Conservation (phyloP, 1,140 invertebrate species). For the Caligus rogercresseyi region DNA sequence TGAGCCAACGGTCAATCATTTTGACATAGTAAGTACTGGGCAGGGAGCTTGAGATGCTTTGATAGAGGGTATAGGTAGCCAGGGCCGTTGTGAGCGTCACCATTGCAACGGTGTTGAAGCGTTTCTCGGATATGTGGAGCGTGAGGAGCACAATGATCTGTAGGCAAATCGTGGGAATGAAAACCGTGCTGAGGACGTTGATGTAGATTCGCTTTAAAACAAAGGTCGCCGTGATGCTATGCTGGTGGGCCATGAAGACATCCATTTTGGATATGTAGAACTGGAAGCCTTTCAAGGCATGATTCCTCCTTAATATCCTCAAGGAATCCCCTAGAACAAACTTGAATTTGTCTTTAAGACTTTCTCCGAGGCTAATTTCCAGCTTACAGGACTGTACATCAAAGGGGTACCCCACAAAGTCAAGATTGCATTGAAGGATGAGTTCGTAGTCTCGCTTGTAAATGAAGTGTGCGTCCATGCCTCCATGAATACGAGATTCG, state of each 20-base stretch:
- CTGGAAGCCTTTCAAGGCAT: not conserved
- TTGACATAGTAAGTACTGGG: not conserved
- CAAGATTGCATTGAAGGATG: not conserved
- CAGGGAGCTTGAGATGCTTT: not conserved
- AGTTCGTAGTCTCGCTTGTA: not conserved
- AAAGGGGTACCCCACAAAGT: not conserved
- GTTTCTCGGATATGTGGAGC: not conserved
- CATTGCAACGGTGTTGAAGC: not conserved
- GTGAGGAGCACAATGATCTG: not conserved
- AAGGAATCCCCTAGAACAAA: not conserved
- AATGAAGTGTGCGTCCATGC: not conserved
- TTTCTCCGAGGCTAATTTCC: not conserved
- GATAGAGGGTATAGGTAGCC: not conserved
- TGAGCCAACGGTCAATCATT: not conserved
- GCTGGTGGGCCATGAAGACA: not conserved
- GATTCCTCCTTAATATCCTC: not conserved
- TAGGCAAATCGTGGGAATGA: not conserved
- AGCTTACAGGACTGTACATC: not conserved
- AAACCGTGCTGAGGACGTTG: not conserved
- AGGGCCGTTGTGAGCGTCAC: not conserved
- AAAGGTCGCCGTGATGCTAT: not conserved
- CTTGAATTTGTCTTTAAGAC: not conserved
- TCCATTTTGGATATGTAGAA: not conserved
- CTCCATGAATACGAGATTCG: no score
- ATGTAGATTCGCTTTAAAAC: not conserved